Conservation (phyloP, 2,888 invertebrate genomes). For the Brenthis ino region DNA sequence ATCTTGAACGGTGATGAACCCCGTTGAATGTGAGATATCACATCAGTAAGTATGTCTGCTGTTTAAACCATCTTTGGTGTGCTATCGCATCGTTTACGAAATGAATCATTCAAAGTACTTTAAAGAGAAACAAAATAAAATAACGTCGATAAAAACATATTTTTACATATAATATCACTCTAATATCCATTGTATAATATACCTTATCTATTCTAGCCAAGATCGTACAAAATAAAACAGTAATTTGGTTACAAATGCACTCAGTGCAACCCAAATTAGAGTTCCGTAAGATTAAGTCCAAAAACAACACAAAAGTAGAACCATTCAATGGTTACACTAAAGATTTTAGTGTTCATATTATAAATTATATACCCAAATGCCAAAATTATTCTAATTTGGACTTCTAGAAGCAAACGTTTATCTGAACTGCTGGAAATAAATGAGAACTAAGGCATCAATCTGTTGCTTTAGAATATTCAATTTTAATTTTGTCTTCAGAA, state of each 20-base stretch:
- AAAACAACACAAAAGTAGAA: too few relatives aligned
- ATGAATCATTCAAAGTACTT: constrained; percentile 4
- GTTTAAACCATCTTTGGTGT: constrained; percentile 54
- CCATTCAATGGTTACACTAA: too few relatives aligned
- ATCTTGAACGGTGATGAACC: too few relatives aligned
- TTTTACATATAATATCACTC: constrained; percentile 71
- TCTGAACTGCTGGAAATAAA: too few relatives aligned
- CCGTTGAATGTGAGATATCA: too few relatives aligned
- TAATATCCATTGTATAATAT: constrained; percentile 56
- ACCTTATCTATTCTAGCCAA: constrained; percentile 51
- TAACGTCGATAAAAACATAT: constrained; percentile 54
- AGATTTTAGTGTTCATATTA: too few relatives aligned
- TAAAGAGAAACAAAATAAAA: constrained; percentile 40
- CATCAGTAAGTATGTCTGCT: background rate
- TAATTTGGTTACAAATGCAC: constrained; percentile 43
- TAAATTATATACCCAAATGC: too few relatives aligned
- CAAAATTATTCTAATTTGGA: too few relatives aligned
- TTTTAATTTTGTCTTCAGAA: too few relatives aligned
- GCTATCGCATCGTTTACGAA: constrained; percentile 28
- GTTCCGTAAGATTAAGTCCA: constrained; percentile 42
- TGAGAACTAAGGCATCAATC: too few relatives aligned
- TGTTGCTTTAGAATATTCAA: too few relatives aligned
- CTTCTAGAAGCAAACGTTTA: too few relatives aligned
- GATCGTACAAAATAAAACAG: constrained; percentile 35
- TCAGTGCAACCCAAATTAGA: constrained; percentile 46